Evolutionary conservation across 2,888 invertebrate species (phyloP), one percentile per base, ranked within the genome.

Genomic region (Polymixis lichenea): DNA sequence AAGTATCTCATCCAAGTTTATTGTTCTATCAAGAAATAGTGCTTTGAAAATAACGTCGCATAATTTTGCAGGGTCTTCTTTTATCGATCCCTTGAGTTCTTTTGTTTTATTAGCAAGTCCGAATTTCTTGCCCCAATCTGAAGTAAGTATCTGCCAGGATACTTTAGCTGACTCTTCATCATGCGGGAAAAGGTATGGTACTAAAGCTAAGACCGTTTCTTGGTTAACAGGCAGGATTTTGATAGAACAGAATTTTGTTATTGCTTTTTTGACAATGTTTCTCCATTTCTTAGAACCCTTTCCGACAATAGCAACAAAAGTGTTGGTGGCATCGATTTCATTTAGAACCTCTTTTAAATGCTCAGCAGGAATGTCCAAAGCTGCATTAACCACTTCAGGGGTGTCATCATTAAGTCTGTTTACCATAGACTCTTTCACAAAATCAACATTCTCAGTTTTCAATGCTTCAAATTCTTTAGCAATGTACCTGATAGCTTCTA

Each of bases 371-470:
- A 97, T 93, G 38, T 95, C 93, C 7, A 98, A 92, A 61, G 97
- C 94, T 58, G 97, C 97, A 32, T 90, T 89, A 0, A 98, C 97
- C 1, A 98, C 98, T 67, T 95, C 92, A 0, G 96, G 94, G 85
- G 97, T 97, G 25, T 98, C 98, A 92, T 98, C 98, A 69, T 96
- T 95, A 5, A 98, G 96, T 78, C 98, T 97, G 85, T 97, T 97
- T 5, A 97, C 89, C 11, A 98, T 93, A 0, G 97, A 97, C 71
- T 97, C 97, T 82, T 97, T 97, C 0, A 98, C 94, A 88, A 98
- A 97, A n/a, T 97, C 97, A 51, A 95, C 90, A 86, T 97, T 97
- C 62, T 97, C 96, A 0, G 96, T 92, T 87, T 94, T 95, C 32
- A 97, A 91, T 32, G 92, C 86, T 17, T 94, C 87, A 84, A 96